Base-by-base conservation (phyloP, 1,140 invertebrate species). In the Drosophila yakuba region DNA sequence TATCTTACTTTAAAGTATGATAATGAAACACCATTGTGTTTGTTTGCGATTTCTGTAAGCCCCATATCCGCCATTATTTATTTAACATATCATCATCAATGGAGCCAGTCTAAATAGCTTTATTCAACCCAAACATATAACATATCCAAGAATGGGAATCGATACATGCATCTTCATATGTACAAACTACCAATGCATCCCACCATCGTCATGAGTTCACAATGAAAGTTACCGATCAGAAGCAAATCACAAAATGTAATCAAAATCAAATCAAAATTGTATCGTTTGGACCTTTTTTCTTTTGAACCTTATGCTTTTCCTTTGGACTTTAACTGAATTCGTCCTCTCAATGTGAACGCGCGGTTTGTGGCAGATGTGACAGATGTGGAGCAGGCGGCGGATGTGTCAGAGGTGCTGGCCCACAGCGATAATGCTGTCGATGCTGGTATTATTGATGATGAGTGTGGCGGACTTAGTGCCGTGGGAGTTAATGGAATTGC, bases 381-480 rank as follows among this genome's bases (percentile, higher is more conserved):
- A 67, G 86, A 76, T 83, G 90, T 91, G 90, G 84, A 91, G 43
- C 85, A 89, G 50, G 68, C 81, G 69, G 39, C 68, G 48, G 80
- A 84, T 74, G 72, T 74, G 74, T 68, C 74, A 44, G 51, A 80
- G 44, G 62, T 77, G 64, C 47, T 76, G 61, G 61, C 61, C 54
- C 54, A 58, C 72, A 76, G 62, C 74, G 73, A 75, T 55, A 76
- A 76, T 36, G 73, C 73, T 75, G 73, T 77, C 66, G 55, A 74
- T 78, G 73, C 59, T 66, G 68, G 69, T 74, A 59, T 85, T 74
- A 59, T 77, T 59, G 59, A 74, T 63, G 77, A 77, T 72, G 55
- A 74, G 38, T 54, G 45, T 35, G 60, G 57, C 58, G 62, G 54
- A 74, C 62, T 68, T 44, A 68, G 80, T 61, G 60, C 62, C 64